A percentile compares a stretch with the other conserved stretches of the same genome.
Conservation (phyloP, 2,113 vertebrate species). For the Phaetusa simplex region DNA sequence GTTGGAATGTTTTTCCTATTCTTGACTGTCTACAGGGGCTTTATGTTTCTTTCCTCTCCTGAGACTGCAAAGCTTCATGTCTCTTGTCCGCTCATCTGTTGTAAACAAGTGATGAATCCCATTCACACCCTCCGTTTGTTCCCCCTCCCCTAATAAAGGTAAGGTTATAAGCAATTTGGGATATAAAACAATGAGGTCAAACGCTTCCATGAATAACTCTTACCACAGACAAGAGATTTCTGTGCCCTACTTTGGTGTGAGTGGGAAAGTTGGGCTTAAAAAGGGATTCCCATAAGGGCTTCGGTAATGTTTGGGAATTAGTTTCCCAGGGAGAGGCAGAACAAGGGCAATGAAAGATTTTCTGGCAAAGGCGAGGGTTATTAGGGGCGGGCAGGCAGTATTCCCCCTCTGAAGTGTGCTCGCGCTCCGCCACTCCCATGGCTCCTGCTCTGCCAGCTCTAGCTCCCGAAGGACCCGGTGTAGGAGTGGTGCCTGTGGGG, state of each 20-base stretch:
- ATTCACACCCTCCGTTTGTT: background rate
- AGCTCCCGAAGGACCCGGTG: background rate
- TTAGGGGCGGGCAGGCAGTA: background rate
- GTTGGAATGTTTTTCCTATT: background rate
- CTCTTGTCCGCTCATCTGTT: background rate
- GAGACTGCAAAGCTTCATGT: background rate
- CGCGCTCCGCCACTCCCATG: rapidly evolving
- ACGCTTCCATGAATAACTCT: background rate
- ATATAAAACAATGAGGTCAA: background rate
- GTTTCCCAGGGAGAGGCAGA: background rate
- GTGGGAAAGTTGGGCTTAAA: background rate
- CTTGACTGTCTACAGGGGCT: background rate
- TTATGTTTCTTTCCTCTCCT: background rate
- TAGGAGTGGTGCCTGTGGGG: background rate
- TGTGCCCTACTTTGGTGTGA: background rate
- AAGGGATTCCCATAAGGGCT: background rate
- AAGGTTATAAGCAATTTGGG: background rate
- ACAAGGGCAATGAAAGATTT: background rate
- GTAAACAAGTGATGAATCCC: background rate
- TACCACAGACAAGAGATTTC: background rate
- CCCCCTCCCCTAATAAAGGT: background rate
- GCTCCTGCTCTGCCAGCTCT: background rate
- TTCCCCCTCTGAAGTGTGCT: background rate
- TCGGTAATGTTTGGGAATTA: background rate
- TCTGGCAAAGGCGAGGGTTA: background rate